These are phyloP conservation scores for Corapipo altera DNA, from an alignment of 2,113 vertebrate species.

Conservation along the genomic window DNA sequence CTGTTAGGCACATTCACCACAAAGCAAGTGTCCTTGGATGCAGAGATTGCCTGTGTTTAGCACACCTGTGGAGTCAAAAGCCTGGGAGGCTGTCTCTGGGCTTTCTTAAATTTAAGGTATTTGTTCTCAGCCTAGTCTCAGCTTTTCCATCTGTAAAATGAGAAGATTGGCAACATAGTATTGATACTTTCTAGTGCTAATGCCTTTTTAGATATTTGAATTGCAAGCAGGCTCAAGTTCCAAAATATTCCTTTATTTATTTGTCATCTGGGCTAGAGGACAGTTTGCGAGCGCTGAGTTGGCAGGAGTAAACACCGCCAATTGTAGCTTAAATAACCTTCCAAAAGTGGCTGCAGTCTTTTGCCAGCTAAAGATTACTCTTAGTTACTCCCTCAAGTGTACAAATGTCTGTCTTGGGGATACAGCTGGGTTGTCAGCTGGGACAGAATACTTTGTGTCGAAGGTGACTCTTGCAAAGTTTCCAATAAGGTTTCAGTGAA, in stretches of 20 bases:
- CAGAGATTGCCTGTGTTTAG: background rate
- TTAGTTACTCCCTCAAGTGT: background rate
- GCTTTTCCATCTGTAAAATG: background rate
- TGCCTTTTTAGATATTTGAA: background rate
- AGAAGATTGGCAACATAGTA: background rate
- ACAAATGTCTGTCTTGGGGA: background rate
- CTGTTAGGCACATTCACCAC: background rate
- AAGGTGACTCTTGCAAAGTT: background rate
- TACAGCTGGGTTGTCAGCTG: background rate
- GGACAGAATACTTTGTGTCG: background rate
- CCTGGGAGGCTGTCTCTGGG: background rate
- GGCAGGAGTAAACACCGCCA: background rate
- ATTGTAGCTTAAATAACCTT: background rate
- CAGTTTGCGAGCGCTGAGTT: background rate
- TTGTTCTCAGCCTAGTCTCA: background rate
- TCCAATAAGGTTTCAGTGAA: background rate
- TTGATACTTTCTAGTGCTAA: background rate
- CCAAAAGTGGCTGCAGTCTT: background rate
- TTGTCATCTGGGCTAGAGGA: background rate
- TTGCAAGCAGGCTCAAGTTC: background rate
- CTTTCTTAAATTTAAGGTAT: background rate
- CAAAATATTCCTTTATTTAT: conserved; percentile 1
- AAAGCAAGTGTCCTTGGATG: background rate
- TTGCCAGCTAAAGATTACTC: background rate
- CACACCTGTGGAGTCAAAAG: background rate